Evolutionary conservation across 2,888 invertebrate species (phyloP).

Genomic region (Nemoura dubitans): DNA sequence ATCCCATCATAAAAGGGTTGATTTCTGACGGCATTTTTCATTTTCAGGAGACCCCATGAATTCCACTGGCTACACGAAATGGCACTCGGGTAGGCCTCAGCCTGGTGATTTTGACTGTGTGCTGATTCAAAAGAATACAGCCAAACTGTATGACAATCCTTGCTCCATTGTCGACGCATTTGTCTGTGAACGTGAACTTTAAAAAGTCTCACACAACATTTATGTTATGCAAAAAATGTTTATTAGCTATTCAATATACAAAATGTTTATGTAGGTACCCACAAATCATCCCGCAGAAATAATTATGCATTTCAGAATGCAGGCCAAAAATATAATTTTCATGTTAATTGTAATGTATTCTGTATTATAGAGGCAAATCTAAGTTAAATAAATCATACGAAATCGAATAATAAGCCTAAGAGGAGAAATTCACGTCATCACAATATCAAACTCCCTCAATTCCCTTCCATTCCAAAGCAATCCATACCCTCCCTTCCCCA

Average conservation of each 20-base stretch:
- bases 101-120: constrained; percentile 42
- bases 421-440: not conserved
- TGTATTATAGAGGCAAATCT: no score
- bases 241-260: not conserved
- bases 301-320: not conserved
- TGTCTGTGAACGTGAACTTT: constrained; percentile 49
- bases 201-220: not conserved
- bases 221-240: no score
- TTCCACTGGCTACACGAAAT: constrained; percentile 47
- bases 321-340: not conserved
- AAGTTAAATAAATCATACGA: no score
- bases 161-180: constrained; percentile 45
- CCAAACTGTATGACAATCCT: constrained; percentile 45
- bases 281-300: no score
- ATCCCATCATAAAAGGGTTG: no score
- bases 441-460: not conserved
- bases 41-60: constrained; percentile 47
- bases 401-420: not conserved
- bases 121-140: constrained; percentile 46
- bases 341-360: no score
- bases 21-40: no score
- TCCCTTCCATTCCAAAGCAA: not conserved
- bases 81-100: constrained; percentile 37
- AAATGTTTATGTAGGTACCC: no score
- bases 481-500: not conserved